These are phyloP conservation scores for Rhombomys opimus DNA, from an alignment of 2,113 vertebrate genomes.

Conservation along the genomic window DNA sequence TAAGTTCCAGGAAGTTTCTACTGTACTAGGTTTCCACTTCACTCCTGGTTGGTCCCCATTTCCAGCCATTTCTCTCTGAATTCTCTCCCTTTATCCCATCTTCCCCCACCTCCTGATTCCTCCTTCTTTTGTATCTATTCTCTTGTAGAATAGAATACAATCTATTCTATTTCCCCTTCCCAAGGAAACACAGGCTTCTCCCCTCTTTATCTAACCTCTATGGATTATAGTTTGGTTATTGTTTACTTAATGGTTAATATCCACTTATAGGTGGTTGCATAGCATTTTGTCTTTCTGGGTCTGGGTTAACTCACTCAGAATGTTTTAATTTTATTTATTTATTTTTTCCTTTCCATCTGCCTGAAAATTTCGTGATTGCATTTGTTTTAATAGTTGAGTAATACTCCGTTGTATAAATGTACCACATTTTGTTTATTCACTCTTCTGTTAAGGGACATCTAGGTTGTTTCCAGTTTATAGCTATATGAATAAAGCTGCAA, in stretches of 20 bases:
- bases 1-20: neutral
- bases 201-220: neutral
- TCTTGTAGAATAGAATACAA: no score
- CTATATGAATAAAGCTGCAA: no score
- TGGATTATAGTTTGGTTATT: neutral
- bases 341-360: neutral
- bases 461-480: no score
- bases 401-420: neutral
- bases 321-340: neutral
- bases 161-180: neutral
- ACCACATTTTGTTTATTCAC: neutral
- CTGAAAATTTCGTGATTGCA: neutral
- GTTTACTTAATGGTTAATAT: neutral
- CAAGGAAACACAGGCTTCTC: neutral
- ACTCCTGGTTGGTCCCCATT: no score
- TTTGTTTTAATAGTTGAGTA: neutral
- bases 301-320: neutral
- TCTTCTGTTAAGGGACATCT: neutral
- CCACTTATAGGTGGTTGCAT: neutral
- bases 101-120: neutral
- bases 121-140: neutral
- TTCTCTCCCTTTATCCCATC: neutral
- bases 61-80: neutral
- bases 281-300: neutral
- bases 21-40: neutral